Base-by-base conservation (phyloP, 2,888 invertebrate species). In the Lucinisca nassula region DNA sequence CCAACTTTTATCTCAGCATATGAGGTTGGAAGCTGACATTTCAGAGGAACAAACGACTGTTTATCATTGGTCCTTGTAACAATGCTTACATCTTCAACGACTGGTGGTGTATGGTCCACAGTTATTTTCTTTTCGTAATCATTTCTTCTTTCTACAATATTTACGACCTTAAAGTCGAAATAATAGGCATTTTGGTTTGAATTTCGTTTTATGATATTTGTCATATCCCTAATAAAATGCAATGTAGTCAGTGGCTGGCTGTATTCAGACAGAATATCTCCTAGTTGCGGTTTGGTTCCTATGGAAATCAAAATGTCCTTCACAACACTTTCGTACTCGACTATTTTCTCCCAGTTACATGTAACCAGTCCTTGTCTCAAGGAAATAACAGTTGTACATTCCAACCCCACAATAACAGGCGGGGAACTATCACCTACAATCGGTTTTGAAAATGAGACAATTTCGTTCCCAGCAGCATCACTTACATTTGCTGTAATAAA, bases 241-340 rank as follows among this genome's bases (percentile, higher is more conserved):
- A 74, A 27, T 10, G 24, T 75, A 21, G 35, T 21, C 4, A 70
- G 72, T 6, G 84, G 77, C 14, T 88, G 21, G 24, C 51, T 55
- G n/a, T 58, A 70, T 0, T 40, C 72, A 17, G 35, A 21, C 6
- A 80, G 51, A 14, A 89, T 79, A 58, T 90, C 87, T 17, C 55
- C 30, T 12, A 17, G 30, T 0, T 51, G 27, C 51, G 78, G 58
- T 10, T 83, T 49, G 0, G 81, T 74, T 6, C 89, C 85, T 17
- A 90, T 49, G 24, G 77, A 78, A 21, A 91, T 72, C 4, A 61
- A 76, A 14, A 88, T 35, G 0, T 38, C 30, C 14, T 77, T 74
- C 0, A 92, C 32, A 10, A 70, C 38, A 79, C 92, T 92, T 80
- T 92, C 92, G 30, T 51, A 70, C 51, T 92, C 91, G 17, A 79